Evolutionary conservation across 2,797 vertebrate genomes (phyloP).

Genomic region (Sebastes steindachneri): DNA sequence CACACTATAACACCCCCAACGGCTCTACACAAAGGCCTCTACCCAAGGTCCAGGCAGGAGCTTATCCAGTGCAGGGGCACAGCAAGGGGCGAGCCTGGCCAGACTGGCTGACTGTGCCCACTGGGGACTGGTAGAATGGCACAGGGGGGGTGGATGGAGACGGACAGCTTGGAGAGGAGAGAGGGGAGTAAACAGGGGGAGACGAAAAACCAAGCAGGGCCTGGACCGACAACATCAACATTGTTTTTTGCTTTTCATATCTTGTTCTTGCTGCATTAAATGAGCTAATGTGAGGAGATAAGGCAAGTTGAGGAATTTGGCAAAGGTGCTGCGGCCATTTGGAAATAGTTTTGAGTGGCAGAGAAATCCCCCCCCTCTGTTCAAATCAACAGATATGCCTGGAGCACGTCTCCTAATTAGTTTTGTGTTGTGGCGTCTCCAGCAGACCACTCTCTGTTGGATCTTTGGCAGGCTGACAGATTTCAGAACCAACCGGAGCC

Average conservation of each 20-base stretch:
- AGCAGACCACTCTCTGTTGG: conserved; percentile 34
- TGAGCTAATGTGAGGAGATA: conserved; percentile 24
- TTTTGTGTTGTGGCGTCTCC: conserved; percentile 46
- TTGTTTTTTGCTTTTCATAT: conserved; percentile 38
- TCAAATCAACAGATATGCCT: conserved; percentile 59
- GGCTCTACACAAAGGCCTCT: conserved; percentile 72
- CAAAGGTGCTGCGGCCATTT: conserved; percentile 30
- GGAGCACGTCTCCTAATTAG: conserved; percentile 54
- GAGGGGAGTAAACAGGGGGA: conserved; percentile 41
- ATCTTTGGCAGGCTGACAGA: conserved; percentile 35
- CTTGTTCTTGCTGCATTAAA: conserved; percentile 15
- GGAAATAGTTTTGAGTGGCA: conserved; percentile 41
- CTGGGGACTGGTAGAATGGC: conserved; percentile 77
- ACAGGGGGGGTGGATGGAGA: conserved; percentile 68
- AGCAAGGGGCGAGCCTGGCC: conserved; percentile 74
- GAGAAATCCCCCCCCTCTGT: conserved; percentile 28
- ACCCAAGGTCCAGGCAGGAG: conserved; percentile 74
- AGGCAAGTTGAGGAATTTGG: conserved; percentile 42
- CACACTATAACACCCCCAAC: conserved; percentile 62
- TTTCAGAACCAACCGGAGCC: conserved; percentile 31
- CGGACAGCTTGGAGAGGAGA: conserved; percentile 47
- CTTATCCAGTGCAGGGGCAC: conserved; percentile 75
- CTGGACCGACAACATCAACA: conserved; percentile 20
- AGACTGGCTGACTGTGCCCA: conserved; percentile 82
- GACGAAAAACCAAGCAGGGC: conserved; percentile 29